Base-by-base conservation (phyloP, 2,797 vertebrate species). In the Microctenopoma steveboyesi region DNA sequence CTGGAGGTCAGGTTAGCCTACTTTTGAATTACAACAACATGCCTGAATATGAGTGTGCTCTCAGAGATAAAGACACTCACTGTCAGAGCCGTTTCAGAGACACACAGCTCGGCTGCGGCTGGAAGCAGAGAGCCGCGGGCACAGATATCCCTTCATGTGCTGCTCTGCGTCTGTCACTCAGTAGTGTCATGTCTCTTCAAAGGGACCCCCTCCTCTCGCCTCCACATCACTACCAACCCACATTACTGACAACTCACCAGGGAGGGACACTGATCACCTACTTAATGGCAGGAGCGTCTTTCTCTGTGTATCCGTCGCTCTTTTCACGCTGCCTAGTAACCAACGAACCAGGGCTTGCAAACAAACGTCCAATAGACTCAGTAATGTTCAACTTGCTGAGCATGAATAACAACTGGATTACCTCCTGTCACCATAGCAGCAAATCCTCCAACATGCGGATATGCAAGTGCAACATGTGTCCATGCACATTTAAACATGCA, bases 131-230 rank as follows among this genome's bases (percentile, higher is more conserved):
- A 75, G 64, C 81, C 72, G 59, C 8, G 13, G 72, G 68, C 40
- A 64, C 65, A 79, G 66, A 76, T 22, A 58, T 65, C 62, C 70
- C 71, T 78, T 74, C 4, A 47, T 80, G 71, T 80, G 78, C 43
- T 59, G 69, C 64, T 77, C 42, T 27, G n/a, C 69, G 71, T 78
- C 78, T 86, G 74, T 86, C 76, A 76, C 76, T 82, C 75, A 70
- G 61, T 6, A 6, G 52, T 78, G 82, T 74, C 77, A 79, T 77
- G 76, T 86, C 59, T 75, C 74, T 75, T 84, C 81, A 88, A 78
- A 88, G 73, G 37, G 7, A 22, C 30, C 13, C 64, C 13, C 16
- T 35, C 13, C n/a, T 48, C 10, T 12, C 7, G 10, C 52, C 39
- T 25, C 39, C 46, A 40, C 67, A 65, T 51, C 47, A 15, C 50